Conservation (phyloP, 2,113 vertebrate species). For the Periophthalmus modestus region DNA sequence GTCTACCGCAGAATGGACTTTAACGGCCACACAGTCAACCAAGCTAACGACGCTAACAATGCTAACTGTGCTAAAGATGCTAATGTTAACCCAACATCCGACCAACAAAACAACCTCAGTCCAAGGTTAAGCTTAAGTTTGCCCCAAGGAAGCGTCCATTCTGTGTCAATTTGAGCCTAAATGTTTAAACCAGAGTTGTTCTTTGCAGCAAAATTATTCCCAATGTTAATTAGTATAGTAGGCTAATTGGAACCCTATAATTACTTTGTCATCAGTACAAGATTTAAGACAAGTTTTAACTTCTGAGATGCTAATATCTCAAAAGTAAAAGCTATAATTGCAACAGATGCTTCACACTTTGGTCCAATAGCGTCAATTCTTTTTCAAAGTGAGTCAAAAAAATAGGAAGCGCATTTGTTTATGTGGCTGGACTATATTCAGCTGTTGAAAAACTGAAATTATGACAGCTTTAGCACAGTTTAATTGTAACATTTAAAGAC, state of each 20-base stretch:
- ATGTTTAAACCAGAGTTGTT: background rate
- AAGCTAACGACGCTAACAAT: background rate
- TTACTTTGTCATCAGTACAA: too few species aligned
- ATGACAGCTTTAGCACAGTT: too few species aligned
- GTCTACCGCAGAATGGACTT: conserved; percentile 84
- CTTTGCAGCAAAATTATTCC: background rate
- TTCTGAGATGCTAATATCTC: too few species aligned
- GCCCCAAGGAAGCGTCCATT: conserved; percentile 26
- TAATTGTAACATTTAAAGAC: too few species aligned
- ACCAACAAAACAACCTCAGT: conserved; percentile 27
- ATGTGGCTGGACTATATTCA: too few species aligned
- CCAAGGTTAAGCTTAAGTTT: conserved; percentile 39
- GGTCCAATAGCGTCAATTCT: background rate
- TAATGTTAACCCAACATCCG: conserved; percentile 25
- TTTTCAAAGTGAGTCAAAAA: background rate
- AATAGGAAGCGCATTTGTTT: too few species aligned
- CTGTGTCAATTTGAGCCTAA: conserved; percentile 18
- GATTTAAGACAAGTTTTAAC: too few species aligned
- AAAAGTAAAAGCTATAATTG: too few species aligned
- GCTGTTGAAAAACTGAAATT: too few species aligned
- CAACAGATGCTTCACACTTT: too few species aligned
- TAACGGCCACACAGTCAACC: background rate
- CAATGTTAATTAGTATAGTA: too few species aligned
- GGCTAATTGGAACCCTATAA: too few species aligned
- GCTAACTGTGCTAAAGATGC: background rate